These are phyloP conservation scores for Coecobrya sp. DNA, from an alignment of 2,888 invertebrate species.

Conservation along the genomic window DNA sequence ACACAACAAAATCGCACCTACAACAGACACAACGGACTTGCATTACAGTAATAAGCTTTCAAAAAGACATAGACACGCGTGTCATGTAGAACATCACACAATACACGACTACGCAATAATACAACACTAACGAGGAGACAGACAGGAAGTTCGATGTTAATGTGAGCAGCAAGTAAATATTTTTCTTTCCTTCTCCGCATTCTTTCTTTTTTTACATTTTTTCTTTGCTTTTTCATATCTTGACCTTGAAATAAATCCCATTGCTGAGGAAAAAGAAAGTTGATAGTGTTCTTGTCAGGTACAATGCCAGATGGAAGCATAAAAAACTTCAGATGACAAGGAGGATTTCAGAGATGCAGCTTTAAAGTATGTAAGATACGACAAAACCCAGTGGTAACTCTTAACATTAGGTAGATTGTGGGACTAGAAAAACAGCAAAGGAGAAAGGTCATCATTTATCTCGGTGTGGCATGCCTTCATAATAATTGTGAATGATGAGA, in stretches of 20 bases:
- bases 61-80: not conserved
- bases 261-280: not conserved
- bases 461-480: not conserved
- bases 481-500: slow-evolving; percentile 25
- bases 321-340: slow-evolving; percentile 9
- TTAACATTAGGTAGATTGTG: slow-evolving; percentile 2
- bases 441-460: slow-evolving; percentile 13
- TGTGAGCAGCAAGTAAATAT: slow-evolving; percentile 1
- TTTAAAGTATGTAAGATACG: not conserved
- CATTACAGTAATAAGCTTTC: not conserved
- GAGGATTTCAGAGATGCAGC: not conserved
- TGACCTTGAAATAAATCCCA: slow-evolving; percentile 42
- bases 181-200: not conserved
- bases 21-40: not conserved
- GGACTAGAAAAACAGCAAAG: not conserved
- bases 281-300: slow-evolving; percentile 34
- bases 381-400: not conserved
- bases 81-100: not conserved
- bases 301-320: not conserved
- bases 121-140: not conserved
- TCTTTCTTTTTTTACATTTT: not conserved
- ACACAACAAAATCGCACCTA: not conserved
- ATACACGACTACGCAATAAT: not conserved
- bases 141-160: not conserved
- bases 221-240: not conserved